Percentiles rank a stretch among this genome's conserved stretches.
These are phyloP conservation scores for Rhegmatorhina hoffmannsi DNA, from an alignment of 2,113 vertebrate species.

Conservation along the genomic window DNA sequence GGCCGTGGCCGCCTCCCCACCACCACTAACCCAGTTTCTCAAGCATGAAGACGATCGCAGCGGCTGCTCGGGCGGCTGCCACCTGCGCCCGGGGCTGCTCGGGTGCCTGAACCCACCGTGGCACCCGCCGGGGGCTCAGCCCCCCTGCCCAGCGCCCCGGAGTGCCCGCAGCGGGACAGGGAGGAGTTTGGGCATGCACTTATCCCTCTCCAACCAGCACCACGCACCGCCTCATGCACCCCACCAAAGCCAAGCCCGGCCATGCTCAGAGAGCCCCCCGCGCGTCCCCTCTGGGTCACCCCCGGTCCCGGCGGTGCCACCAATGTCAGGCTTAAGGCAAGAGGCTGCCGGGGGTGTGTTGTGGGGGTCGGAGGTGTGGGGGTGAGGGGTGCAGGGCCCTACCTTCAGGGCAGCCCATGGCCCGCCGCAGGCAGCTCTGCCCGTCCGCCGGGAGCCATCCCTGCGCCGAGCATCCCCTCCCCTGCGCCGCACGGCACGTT, in stretches of 20 bases:
- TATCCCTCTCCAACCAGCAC: not conserved
- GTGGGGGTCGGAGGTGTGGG: accelerated
- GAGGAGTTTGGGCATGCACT: not conserved
- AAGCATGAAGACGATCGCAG: not conserved
- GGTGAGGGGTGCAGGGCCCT: not conserved
- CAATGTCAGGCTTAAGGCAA: not conserved
- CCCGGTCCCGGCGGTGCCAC: not conserved
- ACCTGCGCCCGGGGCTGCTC: not conserved
- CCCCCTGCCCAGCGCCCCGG: not conserved
- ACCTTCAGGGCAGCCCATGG: slow-evolving; percentile 51
- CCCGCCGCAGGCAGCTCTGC: not conserved
- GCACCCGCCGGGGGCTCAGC: not conserved
- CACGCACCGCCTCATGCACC: accelerated
- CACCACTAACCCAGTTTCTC: slow-evolving; percentile 23
- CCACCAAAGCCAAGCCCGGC: accelerated
- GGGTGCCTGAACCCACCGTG: not conserved
- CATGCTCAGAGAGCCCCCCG: accelerated
- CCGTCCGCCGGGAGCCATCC: slow-evolving; percentile 48
- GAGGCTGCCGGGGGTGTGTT: too few species aligned
- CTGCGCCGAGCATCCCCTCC: slow-evolving; percentile 47
- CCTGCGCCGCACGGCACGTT: slow-evolving; percentile 51
- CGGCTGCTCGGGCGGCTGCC: not conserved
- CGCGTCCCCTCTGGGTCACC: accelerated
- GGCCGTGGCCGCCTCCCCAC: not conserved
- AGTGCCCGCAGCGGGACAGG: not conserved